Percentiles rank a stretch among this genome's conserved stretches.
These are phyloP conservation scores for Larimichthys crocea DNA, from an alignment of 2,113 vertebrate species.

Conservation along the genomic window DNA sequence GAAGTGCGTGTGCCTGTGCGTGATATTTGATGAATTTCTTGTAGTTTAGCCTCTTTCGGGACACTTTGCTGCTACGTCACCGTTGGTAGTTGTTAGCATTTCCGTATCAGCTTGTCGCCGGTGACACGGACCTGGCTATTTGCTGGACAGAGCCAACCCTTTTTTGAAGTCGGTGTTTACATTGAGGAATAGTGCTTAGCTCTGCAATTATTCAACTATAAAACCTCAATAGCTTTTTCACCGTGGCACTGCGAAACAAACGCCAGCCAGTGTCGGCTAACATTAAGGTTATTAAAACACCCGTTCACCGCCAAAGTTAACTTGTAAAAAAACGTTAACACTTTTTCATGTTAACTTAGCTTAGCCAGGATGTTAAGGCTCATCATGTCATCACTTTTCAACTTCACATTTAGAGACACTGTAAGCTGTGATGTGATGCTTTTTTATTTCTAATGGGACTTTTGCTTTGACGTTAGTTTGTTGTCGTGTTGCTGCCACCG, in stretches of 20 bases:
- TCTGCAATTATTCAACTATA: slow-evolving; percentile 36
- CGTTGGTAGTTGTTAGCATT: slow-evolving; percentile 58
- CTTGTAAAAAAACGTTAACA: slow-evolving; percentile 45
- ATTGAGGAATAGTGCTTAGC: slow-evolving; percentile 70
- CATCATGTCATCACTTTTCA: slow-evolving; percentile 63
- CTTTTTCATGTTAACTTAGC: slow-evolving; percentile 52
- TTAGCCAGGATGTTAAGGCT: slow-evolving; percentile 50
- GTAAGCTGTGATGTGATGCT: background rate
- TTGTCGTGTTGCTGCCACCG: slow-evolving; percentile 15
- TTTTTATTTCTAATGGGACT: background rate
- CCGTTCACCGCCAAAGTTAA: slow-evolving; percentile 23
- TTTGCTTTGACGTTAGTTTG: slow-evolving; percentile 19
- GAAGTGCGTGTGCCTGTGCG: background rate
- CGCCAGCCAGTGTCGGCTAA: background rate
- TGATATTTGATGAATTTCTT: slow-evolving; percentile 6
- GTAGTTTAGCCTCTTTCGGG: slow-evolving; percentile 46
- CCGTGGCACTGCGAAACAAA: background rate
- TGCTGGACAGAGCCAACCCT: slow-evolving; percentile 65
- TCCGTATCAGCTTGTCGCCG: slow-evolving; percentile 51
- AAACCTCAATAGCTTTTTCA: background rate
- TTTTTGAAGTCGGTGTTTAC: slow-evolving; percentile 79
- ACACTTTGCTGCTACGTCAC: slow-evolving; percentile 76
- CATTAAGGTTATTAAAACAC: background rate
- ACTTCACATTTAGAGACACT: slow-evolving; percentile 18
- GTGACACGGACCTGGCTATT: slow-evolving; percentile 63